These are phyloP conservation scores for Bombus consobrinus DNA, from an alignment of 1,140 invertebrate species.

Conservation along the genomic window DNA sequence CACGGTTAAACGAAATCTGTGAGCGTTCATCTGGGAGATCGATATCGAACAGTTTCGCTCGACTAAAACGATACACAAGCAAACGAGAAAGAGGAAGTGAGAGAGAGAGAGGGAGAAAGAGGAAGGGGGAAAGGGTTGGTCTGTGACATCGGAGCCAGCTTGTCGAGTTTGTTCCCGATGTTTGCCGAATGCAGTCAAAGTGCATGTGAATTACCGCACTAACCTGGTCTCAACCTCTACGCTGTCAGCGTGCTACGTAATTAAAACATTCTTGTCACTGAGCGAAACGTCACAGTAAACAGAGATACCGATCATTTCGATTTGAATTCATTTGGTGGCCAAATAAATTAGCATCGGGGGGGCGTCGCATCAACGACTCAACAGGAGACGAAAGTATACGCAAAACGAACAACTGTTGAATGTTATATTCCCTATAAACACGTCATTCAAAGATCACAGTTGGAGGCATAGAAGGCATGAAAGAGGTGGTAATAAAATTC, in stretches of 20 bases:
- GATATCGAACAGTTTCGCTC: conserved; percentile 57
- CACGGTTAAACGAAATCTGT: conserved; percentile 18
- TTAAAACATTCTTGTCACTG: conserved; percentile 77
- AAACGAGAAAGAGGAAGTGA: not conserved
- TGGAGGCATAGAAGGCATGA: too few relatives aligned
- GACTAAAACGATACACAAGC: conserved; percentile 56
- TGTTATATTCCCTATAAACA: not conserved
- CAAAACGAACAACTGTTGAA: conserved; percentile 36
- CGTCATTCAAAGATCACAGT: not conserved
- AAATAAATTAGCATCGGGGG: conserved; percentile 57
- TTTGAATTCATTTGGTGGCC: conserved; percentile 63
- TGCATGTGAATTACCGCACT: conserved; percentile 80
- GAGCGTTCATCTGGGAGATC: not conserved
- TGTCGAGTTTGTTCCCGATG: conserved; percentile 75
- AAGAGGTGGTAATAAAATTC: not conserved
- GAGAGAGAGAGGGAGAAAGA: not conserved
- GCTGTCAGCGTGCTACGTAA: conserved; percentile 64
- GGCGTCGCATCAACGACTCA: conserved; percentile 37
- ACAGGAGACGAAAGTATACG: conserved; percentile 5
- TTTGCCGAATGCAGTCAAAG: conserved; percentile 80
- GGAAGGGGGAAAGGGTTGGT: conserved; percentile 13
- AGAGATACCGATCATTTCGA: conserved; percentile 69
- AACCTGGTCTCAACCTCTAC: conserved; percentile 70
- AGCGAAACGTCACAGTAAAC: conserved; percentile 62
- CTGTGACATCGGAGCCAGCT: conserved; percentile 69